Conservation (phyloP, 2,797 vertebrate species). For the Scyliorhinus canicula region DNA sequence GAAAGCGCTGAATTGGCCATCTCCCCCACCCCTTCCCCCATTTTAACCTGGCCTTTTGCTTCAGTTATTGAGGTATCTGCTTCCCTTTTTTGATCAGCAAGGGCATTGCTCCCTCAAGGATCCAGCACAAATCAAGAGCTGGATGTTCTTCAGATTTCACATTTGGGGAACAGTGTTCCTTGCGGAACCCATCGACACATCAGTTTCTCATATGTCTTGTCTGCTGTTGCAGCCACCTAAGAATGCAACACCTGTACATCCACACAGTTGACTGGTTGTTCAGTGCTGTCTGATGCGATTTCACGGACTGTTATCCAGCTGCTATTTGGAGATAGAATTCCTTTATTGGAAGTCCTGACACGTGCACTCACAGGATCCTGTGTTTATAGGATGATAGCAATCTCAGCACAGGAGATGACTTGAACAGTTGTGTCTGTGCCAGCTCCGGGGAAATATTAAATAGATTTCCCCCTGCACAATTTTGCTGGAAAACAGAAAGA, state of each 20-base stretch:
- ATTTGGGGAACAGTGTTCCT: neutral
- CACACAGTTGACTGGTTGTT: neutral
- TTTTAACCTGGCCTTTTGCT: neutral
- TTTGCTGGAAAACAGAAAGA: neutral
- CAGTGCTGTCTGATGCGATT: neutral
- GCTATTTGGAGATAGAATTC: neutral
- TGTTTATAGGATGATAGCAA: neutral
- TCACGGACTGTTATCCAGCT: neutral
- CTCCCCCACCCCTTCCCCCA: too few relatives aligned
- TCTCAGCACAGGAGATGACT: neutral
- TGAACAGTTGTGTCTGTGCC: neutral
- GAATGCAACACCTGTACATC: neutral
- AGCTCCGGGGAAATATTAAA: neutral
- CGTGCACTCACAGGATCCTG: neutral
- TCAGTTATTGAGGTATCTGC: neutral
- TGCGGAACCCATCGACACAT: neutral
- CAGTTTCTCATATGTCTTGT: neutral
- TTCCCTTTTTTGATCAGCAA: neutral
- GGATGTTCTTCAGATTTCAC: neutral
- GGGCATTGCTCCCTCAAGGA: neutral
- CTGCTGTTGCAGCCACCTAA: neutral
- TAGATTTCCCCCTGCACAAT: neutral
- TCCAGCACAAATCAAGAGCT: neutral
- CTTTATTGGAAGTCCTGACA: conserved; percentile 1
- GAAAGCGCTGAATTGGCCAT: neutral